Conservation (phyloP, 2,113 vertebrate genomes). For the Marmota flaviventris region DNA sequence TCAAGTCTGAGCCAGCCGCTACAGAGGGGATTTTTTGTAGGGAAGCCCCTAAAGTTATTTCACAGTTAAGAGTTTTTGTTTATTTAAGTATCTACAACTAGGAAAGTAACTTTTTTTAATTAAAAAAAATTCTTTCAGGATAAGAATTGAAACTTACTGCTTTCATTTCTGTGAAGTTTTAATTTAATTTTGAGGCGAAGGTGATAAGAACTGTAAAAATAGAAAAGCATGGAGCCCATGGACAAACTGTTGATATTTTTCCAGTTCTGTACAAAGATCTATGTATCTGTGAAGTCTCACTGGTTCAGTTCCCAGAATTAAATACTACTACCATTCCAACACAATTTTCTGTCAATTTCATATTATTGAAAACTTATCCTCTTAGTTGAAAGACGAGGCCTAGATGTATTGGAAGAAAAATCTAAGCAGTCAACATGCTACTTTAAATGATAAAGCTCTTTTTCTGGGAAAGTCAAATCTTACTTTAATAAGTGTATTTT, state of each 20-base stretch:
- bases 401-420: constrained; percentile 62
- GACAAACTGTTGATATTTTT: constrained; percentile 32
- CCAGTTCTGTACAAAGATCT: constrained; percentile 26
- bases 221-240: not conserved
- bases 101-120: constrained; percentile 53
- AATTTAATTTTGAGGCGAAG: constrained; percentile 5
- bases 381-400: constrained; percentile 58
- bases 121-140: not conserved
- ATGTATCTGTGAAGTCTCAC: constrained; percentile 14
- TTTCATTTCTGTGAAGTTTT: constrained; percentile 2
- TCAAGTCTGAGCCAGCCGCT: not conserved
- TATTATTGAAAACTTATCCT: constrained; percentile 56
- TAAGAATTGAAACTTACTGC: not conserved
- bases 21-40: constrained; percentile 49
- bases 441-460: constrained; percentile 34
- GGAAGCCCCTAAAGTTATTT: constrained; percentile 44
- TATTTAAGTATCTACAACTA: constrained; percentile 52
- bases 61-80: constrained; percentile 49
- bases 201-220: not conserved
- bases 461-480: constrained; percentile 13
- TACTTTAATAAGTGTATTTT: constrained; percentile 20
- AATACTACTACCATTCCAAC: constrained; percentile 37
- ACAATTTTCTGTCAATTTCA: constrained; percentile 60
- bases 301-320: constrained; percentile 60
- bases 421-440: not conserved